Percentiles rank a stretch among this genome's conserved stretches.
phyloP scores from a whole-genome alignment of 1,140 invertebrate species.

The Bicyclus anynana region DNA sequence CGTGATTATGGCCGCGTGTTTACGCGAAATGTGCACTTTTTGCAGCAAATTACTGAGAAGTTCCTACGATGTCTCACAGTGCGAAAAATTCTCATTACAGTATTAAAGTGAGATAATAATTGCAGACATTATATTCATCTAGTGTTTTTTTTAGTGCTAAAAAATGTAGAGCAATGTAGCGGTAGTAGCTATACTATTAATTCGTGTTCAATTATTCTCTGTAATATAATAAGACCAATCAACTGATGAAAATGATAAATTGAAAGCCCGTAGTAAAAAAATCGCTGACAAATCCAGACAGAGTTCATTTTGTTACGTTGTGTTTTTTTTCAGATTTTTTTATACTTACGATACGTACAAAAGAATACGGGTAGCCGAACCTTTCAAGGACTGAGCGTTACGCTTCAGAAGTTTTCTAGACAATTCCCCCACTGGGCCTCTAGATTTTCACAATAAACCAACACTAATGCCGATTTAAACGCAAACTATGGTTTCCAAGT shows the following conservation, averaged over 20 bases:
- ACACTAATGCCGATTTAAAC: neutral
- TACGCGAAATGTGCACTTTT: conserved; percentile 64
- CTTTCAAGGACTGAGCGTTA: conserved; percentile 58
- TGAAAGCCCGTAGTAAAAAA: conserved; percentile 36
- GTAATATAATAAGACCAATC: conserved; percentile 28
- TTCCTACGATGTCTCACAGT: conserved; percentile 37
- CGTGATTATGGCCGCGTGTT: conserved; percentile 40
- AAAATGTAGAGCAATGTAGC: conserved; percentile 3
- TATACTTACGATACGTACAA: conserved; percentile 42
- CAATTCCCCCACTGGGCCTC: conserved; percentile 31
- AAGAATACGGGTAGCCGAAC: conserved; percentile 59
- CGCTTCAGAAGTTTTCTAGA: conserved; percentile 56
- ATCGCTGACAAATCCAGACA: conserved; percentile 53
- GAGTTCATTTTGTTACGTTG: conserved; percentile 38
- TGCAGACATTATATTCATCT: neutral
- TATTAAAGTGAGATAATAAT: conserved; percentile 9
- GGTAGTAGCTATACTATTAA: conserved; percentile 1
- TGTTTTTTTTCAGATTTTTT: conserved; percentile 49
- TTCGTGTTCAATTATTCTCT: neutral
- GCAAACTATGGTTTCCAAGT: neutral
- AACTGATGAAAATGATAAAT: conserved; percentile 30
- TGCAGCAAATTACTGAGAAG: conserved; percentile 58
- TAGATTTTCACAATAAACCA: conserved; percentile 16
- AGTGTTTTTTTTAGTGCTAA: neutral
- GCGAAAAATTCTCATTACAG: conserved; percentile 49